Percentiles rank a stretch among this genome's conserved stretches.
Evolutionary conservation across 2,888 invertebrate species (phyloP).

Genomic region (Cephus pulcher): DNA sequence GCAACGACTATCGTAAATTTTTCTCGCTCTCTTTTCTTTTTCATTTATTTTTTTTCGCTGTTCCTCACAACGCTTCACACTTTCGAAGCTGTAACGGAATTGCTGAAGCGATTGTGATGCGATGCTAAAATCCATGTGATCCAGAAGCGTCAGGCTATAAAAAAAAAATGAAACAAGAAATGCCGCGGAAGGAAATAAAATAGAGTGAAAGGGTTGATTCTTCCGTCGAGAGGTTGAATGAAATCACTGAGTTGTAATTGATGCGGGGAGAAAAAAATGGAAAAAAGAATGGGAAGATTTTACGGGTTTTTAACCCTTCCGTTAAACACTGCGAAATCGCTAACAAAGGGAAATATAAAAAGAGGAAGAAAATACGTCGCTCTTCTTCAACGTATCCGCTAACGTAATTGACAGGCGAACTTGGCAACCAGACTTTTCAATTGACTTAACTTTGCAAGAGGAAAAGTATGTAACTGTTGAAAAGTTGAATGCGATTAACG

Average conservation of each 20-base stretch:
- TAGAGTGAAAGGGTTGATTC: not conserved
- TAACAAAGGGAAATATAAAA: not conserved
- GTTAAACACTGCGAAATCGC: not conserved
- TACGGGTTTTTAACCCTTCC: not conserved
- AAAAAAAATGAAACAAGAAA: not conserved
- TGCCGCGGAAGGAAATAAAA: not conserved
- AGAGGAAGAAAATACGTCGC: not conserved
- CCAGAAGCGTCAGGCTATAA: not conserved
- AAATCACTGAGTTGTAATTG: not conserved
- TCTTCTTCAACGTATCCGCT: not conserved
- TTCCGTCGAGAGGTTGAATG: not conserved
- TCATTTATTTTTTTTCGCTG: not conserved
- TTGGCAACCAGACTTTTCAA: not conserved
- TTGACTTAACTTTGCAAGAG: not conserved
- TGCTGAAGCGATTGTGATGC: constrained; percentile 13
- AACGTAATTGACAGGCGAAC: not conserved
- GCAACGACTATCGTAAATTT: not conserved
- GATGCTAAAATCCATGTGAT: constrained; percentile 1
- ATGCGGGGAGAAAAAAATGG: not conserved
- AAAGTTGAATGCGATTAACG: not conserved
- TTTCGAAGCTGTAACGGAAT: not conserved
- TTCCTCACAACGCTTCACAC: not conserved
- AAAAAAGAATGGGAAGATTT: not conserved
- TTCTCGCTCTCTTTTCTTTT: not conserved
- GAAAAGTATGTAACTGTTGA: not conserved